Base-by-base conservation (phyloP, 2,888 invertebrate species). In the Balanococcus diminutus region DNA sequence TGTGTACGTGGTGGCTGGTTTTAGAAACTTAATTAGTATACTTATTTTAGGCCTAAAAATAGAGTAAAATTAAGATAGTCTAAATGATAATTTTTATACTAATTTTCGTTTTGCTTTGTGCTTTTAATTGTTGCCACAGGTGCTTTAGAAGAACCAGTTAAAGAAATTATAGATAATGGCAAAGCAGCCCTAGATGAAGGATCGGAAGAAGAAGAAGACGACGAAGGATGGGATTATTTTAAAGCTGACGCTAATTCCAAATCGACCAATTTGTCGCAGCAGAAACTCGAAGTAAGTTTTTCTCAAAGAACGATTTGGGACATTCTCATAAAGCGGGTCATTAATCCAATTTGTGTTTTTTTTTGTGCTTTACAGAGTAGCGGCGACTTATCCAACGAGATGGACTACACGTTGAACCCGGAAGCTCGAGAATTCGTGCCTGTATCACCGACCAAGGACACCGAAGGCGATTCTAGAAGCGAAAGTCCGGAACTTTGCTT, bases 341-440 rank as follows among this genome's bases (percentile, higher is more conserved):
- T 16, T 6, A 16, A 36, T 8, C 36, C n/a, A n/a, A 36, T 8
- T 36, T 36, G 36, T 4, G 36, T 8, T 36, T 36, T 36, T 8
- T 4, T 4, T 51, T 3, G 8, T 4, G 51, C 19, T 0, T 51
- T 19, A 32, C 75, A 75, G 75, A 75, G 32, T 19, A 75, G 75
- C 75, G 75, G 75, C 32, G 84, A 72, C 79, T 19, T 36, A 14
- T 81, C 91, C 88, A 93, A 93, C 89, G 93, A 94, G 91, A 94
- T 93, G 91, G 92, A 92, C 90, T 96, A 95, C 72, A 95, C 94
- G 87, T 90, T 96, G 88, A 96, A 96, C 91, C 96, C 96, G 0
- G 93, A 96, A 89, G 96, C 96, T 22, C 94, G 94, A n/a, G 95
- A 95, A 90, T 96, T 96, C 90, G 92, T 96, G 87, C 95, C 96